Base-by-base conservation (phyloP, 2,888 invertebrate species). In the Lobophora halterata region DNA sequence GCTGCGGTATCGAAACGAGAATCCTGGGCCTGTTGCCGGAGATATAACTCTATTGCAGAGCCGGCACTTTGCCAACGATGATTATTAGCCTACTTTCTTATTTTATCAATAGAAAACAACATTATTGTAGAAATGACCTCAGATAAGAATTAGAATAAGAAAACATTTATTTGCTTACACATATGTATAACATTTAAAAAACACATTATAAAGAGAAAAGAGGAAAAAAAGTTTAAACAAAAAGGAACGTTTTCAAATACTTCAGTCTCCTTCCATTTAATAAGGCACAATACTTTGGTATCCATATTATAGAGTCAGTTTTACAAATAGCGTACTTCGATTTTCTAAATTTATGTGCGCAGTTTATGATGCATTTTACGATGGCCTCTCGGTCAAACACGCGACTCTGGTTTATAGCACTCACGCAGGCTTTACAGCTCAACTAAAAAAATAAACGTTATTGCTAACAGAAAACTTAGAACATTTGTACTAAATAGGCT, bases 281-380 rank as follows among this genome's bases (percentile, higher is more conserved):
- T n/a, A n/a, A n/a, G n/a, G n/a, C n/a, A n/a, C n/a, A n/a, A n/a
- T n/a, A n/a, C n/a, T n/a, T n/a, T n/a, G n/a, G 46, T 47, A 44
- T 50, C 48, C 50, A 56, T 57, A 58, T 65, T 60, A 55, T 65
- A 53, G 58, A 71, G 73, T 72, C 60, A 66, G 72, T 74, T 67
- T 65, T 64, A 58, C 46, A 52, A 68, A 59, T 64, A 61, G 5
- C 3, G 6, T 16, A 10, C 7, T 28, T 76, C 74, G 75, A 79
- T 79, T 79, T 78, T 74, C 61, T 65, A 75, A 79, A 79, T 74
- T 79, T 75, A 81, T 80, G 75, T 68, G 60, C 61, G 60, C 62
- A 52, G 55, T 82, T 82, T 82, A 80, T 79, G 78, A 68, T 73
- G 71, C 72, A 74, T 72, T 82, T 82, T 80, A 82, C 80, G 79